These are phyloP conservation scores for Sipha flava DNA, from an alignment of 1,140 invertebrate species.

Conservation along the genomic window DNA sequence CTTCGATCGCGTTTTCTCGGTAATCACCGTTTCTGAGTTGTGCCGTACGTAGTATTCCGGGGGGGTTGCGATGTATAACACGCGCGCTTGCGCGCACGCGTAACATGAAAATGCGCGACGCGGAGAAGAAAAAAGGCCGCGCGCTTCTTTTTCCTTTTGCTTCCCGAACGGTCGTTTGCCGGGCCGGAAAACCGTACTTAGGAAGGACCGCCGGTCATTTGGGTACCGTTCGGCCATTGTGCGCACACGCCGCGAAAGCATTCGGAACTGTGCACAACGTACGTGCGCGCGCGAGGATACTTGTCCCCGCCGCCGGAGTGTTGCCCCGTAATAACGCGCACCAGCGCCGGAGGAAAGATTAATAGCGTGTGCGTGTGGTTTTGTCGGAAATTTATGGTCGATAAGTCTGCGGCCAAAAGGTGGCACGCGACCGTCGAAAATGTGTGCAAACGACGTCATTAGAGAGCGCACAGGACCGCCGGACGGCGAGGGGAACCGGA, in stretches of 20 bases:
- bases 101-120: too few species aligned
- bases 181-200: slow-evolving; percentile 2
- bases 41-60: too few species aligned
- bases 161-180: background rate
- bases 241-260: background rate
- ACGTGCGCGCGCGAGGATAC: too few species aligned
- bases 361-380: slow-evolving; percentile 30
- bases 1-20: too few species aligned
- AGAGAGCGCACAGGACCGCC: background rate
- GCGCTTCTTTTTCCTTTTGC: background rate
- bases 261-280: too few species aligned
- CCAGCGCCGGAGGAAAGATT: background rate
- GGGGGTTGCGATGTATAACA: too few species aligned
- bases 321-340: background rate
- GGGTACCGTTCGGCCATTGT: background rate
- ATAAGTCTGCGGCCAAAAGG: slow-evolving; percentile 16
- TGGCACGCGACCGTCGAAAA: slow-evolving; percentile 18
- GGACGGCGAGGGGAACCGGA: background rate
- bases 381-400: slow-evolving; percentile 24
- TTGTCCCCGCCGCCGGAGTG: background rate
- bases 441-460: slow-evolving; percentile 31
- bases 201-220: background rate
- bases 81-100: too few species aligned
- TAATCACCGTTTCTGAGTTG: too few species aligned
- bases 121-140: too few species aligned